A percentile compares a stretch with the other conserved stretches of the same genome.
Evolutionary conservation across 2,888 invertebrate species (phyloP).

Genomic region (Trileptium ribeirensis): DNA sequence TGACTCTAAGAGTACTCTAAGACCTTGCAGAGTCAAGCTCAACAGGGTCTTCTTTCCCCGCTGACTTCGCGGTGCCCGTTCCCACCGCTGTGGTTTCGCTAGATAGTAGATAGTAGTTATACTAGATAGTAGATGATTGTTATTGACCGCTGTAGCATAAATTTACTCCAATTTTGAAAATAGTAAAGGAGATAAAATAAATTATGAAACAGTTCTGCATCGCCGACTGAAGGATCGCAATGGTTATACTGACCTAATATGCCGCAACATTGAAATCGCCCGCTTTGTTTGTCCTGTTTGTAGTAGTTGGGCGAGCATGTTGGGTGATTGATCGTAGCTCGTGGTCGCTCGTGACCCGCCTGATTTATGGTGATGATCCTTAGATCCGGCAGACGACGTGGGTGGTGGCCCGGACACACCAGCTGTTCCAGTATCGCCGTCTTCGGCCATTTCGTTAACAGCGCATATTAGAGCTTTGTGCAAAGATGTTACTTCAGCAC

Average conservation of each 20-base stretch:
- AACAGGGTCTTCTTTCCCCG: no score
- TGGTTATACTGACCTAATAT: background rate
- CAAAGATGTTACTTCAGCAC: slow-evolving; percentile 43
- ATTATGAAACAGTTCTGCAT: background rate
- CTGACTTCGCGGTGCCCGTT: no score
- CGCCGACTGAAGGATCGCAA: no score
- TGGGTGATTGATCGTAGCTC: background rate
- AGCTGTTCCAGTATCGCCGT: background rate
- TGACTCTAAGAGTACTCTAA: no score
- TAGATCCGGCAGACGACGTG: background rate
- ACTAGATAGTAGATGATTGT: no score
- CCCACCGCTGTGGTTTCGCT: no score
- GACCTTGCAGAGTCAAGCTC: no score
- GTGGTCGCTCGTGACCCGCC: slow-evolving; percentile 6
- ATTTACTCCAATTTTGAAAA: background rate
- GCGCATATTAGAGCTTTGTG: slow-evolving; percentile 46
- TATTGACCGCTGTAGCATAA: background rate
- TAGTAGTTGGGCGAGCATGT: background rate
- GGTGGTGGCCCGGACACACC: background rate
- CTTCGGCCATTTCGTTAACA: slow-evolving; percentile 35
- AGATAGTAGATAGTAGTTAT: no score
- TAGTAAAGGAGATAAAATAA: background rate
- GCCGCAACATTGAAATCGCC: background rate
- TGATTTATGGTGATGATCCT: slow-evolving; percentile 10
- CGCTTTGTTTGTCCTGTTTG: background rate